Evolutionary conservation across 2,113 vertebrate genomes (phyloP).

Genomic region (Bungarus multicinctus): DNA sequence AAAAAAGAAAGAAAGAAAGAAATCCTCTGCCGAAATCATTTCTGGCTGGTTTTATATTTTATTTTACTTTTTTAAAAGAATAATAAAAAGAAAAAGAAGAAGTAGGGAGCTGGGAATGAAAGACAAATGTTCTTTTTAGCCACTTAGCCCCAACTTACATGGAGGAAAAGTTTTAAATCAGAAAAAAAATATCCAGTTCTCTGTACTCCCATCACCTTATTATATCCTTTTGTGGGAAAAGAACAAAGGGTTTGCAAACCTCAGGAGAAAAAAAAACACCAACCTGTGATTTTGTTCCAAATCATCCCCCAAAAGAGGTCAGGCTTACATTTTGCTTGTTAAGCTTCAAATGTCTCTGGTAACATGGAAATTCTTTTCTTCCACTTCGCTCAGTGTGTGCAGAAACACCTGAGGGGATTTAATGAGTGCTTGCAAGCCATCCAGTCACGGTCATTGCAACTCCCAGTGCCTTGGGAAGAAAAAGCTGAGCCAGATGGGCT

Average conservation of each 20-base stretch:
- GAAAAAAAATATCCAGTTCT: slow-evolving; percentile 21
- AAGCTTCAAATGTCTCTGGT: background rate
- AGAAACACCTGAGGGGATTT: background rate
- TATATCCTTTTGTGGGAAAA: slow-evolving; percentile 30
- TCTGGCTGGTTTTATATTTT: background rate
- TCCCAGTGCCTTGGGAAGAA: background rate
- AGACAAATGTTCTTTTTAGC: background rate
- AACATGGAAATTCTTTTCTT: background rate
- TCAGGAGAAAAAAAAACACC: background rate
- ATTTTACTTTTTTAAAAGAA: background rate
- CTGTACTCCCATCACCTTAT: slow-evolving; percentile 40
- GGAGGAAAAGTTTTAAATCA: slow-evolving; percentile 28
- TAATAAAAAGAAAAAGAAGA: background rate
- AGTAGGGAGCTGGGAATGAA: background rate
- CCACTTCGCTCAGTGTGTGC: background rate
- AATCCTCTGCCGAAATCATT: background rate
- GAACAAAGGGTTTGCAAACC: slow-evolving; percentile 29
- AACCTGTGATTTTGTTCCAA: background rate
- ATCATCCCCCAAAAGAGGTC: background rate
- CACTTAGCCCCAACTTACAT: slow-evolving; percentile 14
- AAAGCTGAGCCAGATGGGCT: background rate
- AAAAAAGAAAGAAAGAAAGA: background rate
- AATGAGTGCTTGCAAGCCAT: background rate
- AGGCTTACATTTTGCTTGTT: background rate
- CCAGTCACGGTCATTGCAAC: background rate